Conservation (phyloP, 2,888 invertebrate species). For the Macaria notata region DNA sequence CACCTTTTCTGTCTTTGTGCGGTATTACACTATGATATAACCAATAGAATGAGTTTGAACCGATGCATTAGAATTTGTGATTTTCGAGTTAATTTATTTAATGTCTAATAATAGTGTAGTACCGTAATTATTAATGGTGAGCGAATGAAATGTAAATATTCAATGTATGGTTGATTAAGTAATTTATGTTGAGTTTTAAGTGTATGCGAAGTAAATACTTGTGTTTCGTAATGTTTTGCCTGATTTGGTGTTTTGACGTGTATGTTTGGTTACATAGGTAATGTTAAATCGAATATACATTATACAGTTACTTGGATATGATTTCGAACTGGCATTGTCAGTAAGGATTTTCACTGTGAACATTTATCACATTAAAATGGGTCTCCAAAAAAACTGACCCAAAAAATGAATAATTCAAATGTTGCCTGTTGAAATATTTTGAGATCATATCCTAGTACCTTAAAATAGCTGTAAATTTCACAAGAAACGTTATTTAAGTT, state of each 20-base stretch:
- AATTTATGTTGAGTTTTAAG: slow-evolving; percentile 62
- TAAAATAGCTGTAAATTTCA: too few relatives aligned
- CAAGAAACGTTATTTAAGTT: too few relatives aligned
- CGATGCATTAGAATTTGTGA: slow-evolving; percentile 34
- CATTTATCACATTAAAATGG: too few relatives aligned
- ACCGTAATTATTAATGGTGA: slow-evolving; percentile 33
- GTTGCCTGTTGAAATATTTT: too few relatives aligned
- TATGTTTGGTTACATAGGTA: background rate
- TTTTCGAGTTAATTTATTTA: slow-evolving; percentile 28
- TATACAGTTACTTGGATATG: too few relatives aligned
- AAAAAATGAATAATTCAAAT: too few relatives aligned
- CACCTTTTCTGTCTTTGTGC: slow-evolving; percentile 11
- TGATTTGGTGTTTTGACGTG: slow-evolving; percentile 8
- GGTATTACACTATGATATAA: slow-evolving; percentile 31
- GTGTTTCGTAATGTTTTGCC: slow-evolving; percentile 22
- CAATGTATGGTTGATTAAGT: slow-evolving; percentile 51
- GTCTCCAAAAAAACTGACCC: too few relatives aligned
- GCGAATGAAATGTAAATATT: slow-evolving; percentile 65
- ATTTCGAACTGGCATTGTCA: too few relatives aligned
- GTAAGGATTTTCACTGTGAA: too few relatives aligned
- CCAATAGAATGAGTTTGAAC: slow-evolving; percentile 24
- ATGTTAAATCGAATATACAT: too few relatives aligned
- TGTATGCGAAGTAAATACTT: slow-evolving; percentile 3
- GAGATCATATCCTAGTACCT: too few relatives aligned
- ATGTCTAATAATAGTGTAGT: slow-evolving; percentile 28